A percentile compares a stretch with the other conserved stretches of the same genome.
phyloP scores from a whole-genome alignment of 2,888 invertebrate genomes.

The Sabatieria punctata region DNA sequence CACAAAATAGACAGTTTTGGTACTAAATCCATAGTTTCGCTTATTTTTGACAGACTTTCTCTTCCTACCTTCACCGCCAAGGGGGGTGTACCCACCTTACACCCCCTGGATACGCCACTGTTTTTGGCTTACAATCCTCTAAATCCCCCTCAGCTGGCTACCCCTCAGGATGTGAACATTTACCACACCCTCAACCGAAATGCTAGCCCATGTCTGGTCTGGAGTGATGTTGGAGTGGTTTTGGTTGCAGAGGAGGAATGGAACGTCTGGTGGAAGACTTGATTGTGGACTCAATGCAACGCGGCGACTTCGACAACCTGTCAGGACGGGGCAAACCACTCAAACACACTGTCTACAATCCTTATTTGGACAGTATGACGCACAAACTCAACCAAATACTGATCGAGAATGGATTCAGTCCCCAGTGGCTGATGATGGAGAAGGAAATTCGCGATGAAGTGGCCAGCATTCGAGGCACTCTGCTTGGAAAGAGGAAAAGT shows the following conservation, averaged over 20 bases:
- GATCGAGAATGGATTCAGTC: constrained; percentile 60
- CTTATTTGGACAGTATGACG: constrained; percentile 69
- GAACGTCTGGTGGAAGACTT: constrained; percentile 76
- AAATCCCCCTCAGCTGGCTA: too few species aligned
- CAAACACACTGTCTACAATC: constrained; percentile 50
- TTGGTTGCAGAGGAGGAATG: constrained; percentile 43
- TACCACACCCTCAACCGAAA: too few species aligned
- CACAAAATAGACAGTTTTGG: too few species aligned
- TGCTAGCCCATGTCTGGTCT: too few species aligned
- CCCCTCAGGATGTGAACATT: too few species aligned
- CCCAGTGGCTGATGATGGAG: constrained; percentile 70
- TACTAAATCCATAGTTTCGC: too few species aligned
- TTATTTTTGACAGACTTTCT: too few species aligned
- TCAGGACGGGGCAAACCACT: constrained; percentile 65
- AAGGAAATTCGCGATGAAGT: constrained; percentile 60
- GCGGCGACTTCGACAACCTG: constrained; percentile 70
- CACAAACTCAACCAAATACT: constrained; percentile 67
- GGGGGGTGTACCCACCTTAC: too few species aligned
- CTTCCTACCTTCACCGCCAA: too few species aligned
- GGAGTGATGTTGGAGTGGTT: too few species aligned
- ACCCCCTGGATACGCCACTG: too few species aligned
- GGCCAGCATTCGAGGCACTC: constrained; percentile 41
- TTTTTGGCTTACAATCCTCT: too few species aligned
- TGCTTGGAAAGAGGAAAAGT: constrained; percentile 44
- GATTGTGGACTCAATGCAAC: constrained; percentile 73